phyloP scores from a whole-genome alignment of 2,888 invertebrate genomes.

The Ormia ochracea region DNA sequence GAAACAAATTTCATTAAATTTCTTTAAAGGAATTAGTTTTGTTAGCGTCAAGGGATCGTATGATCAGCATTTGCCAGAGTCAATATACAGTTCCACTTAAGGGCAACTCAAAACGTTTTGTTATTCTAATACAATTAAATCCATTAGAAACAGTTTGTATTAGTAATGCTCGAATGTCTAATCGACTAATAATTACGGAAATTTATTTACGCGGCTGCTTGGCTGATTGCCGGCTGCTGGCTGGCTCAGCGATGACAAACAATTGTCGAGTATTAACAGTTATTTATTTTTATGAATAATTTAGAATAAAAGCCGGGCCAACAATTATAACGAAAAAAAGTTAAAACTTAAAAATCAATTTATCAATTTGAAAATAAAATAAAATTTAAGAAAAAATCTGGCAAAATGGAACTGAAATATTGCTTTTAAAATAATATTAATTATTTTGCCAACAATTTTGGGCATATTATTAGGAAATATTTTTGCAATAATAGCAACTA shows the following conservation, averaged over 20 bases:
- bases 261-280: constrained; percentile 35
- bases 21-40: no score
- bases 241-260: constrained; percentile 38
- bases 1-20: no score
- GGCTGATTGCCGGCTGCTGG: background rate
- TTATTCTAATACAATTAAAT: background rate
- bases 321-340: background rate
- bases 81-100: background rate
- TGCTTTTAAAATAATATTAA: constrained; percentile 52
- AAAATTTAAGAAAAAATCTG: background rate
- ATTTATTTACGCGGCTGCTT: constrained; percentile 6
- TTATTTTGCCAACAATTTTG: constrained; percentile 53
- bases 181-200: constrained; percentile 15
- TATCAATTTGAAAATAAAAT: constrained; percentile 20
- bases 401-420: constrained; percentile 13
- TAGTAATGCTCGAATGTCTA: background rate
- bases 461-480: constrained; percentile 59
- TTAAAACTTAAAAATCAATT: constrained; percentile 33
- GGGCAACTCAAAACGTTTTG: background rate
- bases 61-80: no score
- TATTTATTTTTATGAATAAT: constrained; percentile 15
- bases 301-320: background rate
- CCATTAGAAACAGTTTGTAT: constrained; percentile 1
- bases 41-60: no score
- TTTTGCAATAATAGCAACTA: constrained; percentile 30